phyloP scores from a whole-genome alignment of 1,140 invertebrate species.

The Brachionus calyciflorus region DNA sequence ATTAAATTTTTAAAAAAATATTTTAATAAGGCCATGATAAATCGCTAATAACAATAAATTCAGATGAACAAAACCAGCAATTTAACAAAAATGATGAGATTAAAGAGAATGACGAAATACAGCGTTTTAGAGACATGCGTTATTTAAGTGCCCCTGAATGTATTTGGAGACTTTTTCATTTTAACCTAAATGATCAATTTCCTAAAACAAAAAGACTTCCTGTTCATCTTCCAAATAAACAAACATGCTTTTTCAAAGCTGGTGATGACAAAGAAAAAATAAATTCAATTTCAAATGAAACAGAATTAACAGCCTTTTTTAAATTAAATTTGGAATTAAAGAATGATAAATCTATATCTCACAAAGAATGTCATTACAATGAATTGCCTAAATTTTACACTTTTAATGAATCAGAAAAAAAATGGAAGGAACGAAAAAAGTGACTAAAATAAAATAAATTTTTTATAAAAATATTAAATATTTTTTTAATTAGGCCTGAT shows the following conservation, averaged over 20 bases:
- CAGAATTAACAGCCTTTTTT: not conserved
- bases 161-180: conserved; percentile 11
- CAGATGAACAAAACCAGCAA: not conserved
- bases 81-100: conserved; percentile 45
- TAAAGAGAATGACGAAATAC: no score
- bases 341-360: no score
- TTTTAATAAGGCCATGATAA: not conserved
- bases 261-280: not conserved
- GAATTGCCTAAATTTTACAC: not conserved
- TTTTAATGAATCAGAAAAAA: not conserved
- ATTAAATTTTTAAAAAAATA: not conserved
- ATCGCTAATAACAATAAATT: not conserved
- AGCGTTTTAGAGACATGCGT: conserved; percentile 44
- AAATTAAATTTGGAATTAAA: not conserved
- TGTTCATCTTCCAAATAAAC: conserved; percentile 46
- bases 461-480: no score
- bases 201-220: not conserved
- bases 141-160: conserved; percentile 47
- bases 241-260: not conserved
- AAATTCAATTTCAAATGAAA: not conserved
- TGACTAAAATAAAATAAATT: not conserved
- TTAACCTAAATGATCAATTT: conserved; percentile 19
- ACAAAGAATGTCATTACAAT: not conserved
- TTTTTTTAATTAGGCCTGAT: no score
- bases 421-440: not conserved